These are phyloP conservation scores for Cyanoderma ruficeps DNA, from an alignment of 2,113 vertebrate species.

Conservation along the genomic window DNA sequence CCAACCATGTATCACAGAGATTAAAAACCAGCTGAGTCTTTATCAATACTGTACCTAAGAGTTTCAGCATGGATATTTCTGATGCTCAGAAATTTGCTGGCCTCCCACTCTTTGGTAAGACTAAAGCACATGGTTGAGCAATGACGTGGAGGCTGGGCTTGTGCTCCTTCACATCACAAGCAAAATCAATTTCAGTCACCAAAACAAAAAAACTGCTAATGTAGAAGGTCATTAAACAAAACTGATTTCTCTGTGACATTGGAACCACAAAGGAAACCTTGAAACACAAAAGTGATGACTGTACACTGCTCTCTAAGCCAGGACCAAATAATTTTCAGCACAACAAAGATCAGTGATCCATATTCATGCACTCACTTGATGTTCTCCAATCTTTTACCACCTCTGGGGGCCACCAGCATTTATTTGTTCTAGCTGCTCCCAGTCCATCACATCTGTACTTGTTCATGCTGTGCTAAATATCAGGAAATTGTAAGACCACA, in stretches of 20 bases:
- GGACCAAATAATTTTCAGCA: not conserved
- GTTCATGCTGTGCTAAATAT: not conserved
- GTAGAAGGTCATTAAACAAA: not conserved
- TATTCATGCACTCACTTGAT: not conserved
- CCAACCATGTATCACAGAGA: not conserved
- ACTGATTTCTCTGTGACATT: not conserved
- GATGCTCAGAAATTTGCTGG: not conserved
- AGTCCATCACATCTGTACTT: not conserved
- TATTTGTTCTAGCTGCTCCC: not conserved
- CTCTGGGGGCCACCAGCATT: not conserved
- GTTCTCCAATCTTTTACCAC: not conserved
- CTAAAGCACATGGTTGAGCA: not conserved
- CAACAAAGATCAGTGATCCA: not conserved
- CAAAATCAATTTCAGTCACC: constrained; percentile 1
- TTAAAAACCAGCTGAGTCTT: not conserved
- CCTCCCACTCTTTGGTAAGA: not conserved
- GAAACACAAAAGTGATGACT: not conserved
- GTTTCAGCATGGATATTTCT: not conserved
- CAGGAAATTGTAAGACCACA: not conserved
- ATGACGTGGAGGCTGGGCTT: not conserved
- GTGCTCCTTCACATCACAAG: not conserved
- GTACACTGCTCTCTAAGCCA: not conserved
- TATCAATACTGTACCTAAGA: not conserved
- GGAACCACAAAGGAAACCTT: not conserved
- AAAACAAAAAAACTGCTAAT: not conserved